These are phyloP conservation scores for Ptychochromis oligacanthus DNA, from an alignment of 2,113 vertebrate species.

Conservation along the genomic window DNA sequence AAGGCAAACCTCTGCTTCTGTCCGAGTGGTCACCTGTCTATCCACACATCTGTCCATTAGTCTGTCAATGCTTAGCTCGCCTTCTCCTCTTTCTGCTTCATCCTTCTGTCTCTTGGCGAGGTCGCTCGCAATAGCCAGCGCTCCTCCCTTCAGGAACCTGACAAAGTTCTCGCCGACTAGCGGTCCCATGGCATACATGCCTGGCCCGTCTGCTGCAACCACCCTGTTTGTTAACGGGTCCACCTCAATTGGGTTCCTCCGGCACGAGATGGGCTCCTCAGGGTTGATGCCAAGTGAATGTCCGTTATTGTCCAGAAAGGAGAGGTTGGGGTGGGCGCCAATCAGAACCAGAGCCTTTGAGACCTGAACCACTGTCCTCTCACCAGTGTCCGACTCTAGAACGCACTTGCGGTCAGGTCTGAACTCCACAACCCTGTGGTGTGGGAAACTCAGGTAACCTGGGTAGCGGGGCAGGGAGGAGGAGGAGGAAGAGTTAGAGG, in stretches of 20 bases:
- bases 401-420: constrained; percentile 77
- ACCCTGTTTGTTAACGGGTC: constrained; percentile 78
- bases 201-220: constrained; percentile 61
- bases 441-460: constrained; percentile 81
- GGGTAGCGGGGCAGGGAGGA: constrained; percentile 67
- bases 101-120: constrained; percentile 60
- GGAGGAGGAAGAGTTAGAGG: background rate
- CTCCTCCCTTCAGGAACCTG: constrained; percentile 83
- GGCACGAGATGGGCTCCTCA: constrained; percentile 73
- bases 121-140: constrained; percentile 77
- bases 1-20: background rate
- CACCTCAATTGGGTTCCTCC: constrained; percentile 80
- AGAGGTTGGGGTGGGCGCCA: constrained; percentile 80
- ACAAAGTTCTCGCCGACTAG: constrained; percentile 86
- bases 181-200: constrained; percentile 84
- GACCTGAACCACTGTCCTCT: constrained; percentile 69
- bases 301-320: constrained; percentile 74
- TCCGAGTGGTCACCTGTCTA: background rate
- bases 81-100: background rate
- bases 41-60: constrained; percentile 23
- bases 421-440: constrained; percentile 74
- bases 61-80: background rate
- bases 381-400: constrained; percentile 71
- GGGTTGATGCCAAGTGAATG: constrained; percentile 58
- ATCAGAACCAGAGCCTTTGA: constrained; percentile 83